phyloP scores from a whole-genome alignment of 2,888 invertebrate species.

The Drosophila anceps region DNA sequence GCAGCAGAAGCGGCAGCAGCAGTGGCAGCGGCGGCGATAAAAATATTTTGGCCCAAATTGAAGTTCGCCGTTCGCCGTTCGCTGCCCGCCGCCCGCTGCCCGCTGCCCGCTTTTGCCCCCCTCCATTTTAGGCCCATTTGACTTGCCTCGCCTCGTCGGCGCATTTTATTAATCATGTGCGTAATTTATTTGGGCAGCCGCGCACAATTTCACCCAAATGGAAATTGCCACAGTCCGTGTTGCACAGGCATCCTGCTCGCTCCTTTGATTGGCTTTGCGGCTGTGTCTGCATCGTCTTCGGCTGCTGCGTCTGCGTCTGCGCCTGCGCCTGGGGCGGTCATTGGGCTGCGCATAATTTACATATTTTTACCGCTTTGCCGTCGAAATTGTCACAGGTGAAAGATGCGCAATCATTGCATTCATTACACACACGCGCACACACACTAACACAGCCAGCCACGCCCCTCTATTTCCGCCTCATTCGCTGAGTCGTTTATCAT shows the following conservation, averaged over 20 bases:
- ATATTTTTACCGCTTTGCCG: constrained; percentile 62
- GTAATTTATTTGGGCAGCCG: constrained; percentile 81
- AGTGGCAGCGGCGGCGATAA: constrained; percentile 60
- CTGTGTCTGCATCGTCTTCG: constrained; percentile 2
- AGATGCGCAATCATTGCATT: constrained; percentile 59
- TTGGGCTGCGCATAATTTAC: constrained; percentile 62
- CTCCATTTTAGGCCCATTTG: not conserved
- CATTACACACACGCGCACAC: constrained; percentile 9
- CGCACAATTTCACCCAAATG: constrained; percentile 77
- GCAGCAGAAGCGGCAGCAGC: constrained; percentile 11
- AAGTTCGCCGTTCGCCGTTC: constrained; percentile 36
- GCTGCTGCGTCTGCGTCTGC: constrained; percentile 1
- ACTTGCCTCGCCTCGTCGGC: constrained; percentile 30
- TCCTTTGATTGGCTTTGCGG: constrained; percentile 17
- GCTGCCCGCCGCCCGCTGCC: not conserved
- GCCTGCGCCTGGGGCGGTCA: constrained; percentile 48
- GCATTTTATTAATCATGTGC: constrained; percentile 80
- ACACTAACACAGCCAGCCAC: constrained; percentile 27
- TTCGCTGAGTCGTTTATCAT: constrained; percentile 43
- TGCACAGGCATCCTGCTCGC: constrained; percentile 13
- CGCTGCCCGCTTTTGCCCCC: not conserved
- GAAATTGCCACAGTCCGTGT: constrained; percentile 59
- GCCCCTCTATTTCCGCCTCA: constrained; percentile 49
- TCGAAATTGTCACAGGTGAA: constrained; percentile 79
- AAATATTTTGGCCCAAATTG: constrained; percentile 79